phyloP scores from a whole-genome alignment of 2,888 invertebrate species.

The Eupithecia insigniata region DNA sequence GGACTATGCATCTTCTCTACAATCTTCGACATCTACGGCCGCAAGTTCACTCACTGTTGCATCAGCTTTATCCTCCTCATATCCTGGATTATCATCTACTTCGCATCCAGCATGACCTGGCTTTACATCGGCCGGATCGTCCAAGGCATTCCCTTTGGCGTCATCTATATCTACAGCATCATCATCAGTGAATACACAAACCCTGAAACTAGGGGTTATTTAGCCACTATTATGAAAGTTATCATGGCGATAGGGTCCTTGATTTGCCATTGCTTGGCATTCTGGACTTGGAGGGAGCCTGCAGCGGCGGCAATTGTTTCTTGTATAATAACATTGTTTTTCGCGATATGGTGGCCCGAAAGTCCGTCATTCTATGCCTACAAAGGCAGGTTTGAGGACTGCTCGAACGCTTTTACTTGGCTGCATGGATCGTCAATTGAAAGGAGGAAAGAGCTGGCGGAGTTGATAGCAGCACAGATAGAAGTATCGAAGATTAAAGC shows the following conservation, averaged over 20 bases:
- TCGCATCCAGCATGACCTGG: slow-evolving; percentile 46
- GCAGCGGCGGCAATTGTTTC: slow-evolving; percentile 31
- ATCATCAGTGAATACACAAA: slow-evolving; percentile 56
- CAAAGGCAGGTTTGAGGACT: slow-evolving; percentile 55
- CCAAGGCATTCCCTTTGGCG: slow-evolving; percentile 55
- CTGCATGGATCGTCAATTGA: slow-evolving; percentile 48
- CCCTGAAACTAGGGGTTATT: slow-evolving; percentile 56
- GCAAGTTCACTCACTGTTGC: slow-evolving; percentile 49
- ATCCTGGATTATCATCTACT: slow-evolving; percentile 53
- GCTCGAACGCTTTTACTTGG: slow-evolving; percentile 52
- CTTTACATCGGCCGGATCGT: slow-evolving; percentile 52
- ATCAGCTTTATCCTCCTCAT: slow-evolving; percentile 40
- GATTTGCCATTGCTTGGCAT: slow-evolving; percentile 52
- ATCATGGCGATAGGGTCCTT: slow-evolving; percentile 48
- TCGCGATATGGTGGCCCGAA: slow-evolving; percentile 57
- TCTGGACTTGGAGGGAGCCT: slow-evolving; percentile 54
- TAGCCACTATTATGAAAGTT: slow-evolving; percentile 52
- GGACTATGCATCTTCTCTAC: slow-evolving; percentile 54
- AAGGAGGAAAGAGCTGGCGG: slow-evolving; percentile 50
- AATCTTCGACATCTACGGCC: slow-evolving; percentile 54
- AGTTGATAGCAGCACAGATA: slow-evolving; percentile 47
- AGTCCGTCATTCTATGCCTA: slow-evolving; percentile 58
- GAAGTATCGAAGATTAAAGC: slow-evolving; percentile 28
- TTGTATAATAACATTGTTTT: slow-evolving; percentile 41
- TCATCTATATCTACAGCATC: slow-evolving; percentile 50